Conservation (phyloP, 2,797 vertebrate genomes). For the Danio kyathit region DNA sequence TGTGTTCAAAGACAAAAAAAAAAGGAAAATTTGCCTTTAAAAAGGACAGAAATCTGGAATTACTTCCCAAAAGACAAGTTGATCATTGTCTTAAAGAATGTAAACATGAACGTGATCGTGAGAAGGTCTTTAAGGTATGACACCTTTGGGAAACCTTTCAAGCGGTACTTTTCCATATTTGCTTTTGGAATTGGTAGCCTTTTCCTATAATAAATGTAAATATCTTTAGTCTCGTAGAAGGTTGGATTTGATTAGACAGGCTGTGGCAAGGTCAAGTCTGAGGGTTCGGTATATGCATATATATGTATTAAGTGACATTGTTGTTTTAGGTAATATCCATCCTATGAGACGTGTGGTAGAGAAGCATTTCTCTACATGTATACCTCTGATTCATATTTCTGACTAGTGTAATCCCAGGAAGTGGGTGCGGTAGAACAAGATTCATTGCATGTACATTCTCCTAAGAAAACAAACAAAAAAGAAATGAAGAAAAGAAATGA, state of each 20-base stretch:
- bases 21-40: background rate
- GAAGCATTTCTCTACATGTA: slow-evolving; percentile 25
- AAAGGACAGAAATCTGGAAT: slow-evolving; percentile 6
- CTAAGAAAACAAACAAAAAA: slow-evolving; percentile 42
- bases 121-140: background rate
- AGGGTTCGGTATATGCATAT: slow-evolving; percentile 8
- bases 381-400: slow-evolving; percentile 38
- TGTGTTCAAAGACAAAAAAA: background rate
- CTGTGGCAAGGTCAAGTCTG: slow-evolving; percentile 47
- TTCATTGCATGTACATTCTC: slow-evolving; percentile 48
- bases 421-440: slow-evolving; percentile 44
- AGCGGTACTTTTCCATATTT: background rate
- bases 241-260: slow-evolving; percentile 20
- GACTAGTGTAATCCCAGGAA: slow-evolving; percentile 38
- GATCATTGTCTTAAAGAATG: slow-evolving; percentile 1
- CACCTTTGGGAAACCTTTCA: background rate
- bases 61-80: slow-evolving; percentile 20
- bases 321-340: slow-evolving; percentile 38
- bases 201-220: background rate
- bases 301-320: slow-evolving; percentile 41
- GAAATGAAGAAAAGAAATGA: slow-evolving; percentile 57
- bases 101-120: background rate
- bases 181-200: background rate
- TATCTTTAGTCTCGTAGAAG: background rate
- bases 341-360: slow-evolving; percentile 37